Evolutionary conservation across 1,140 invertebrate genomes (phyloP), one percentile per base, ranked within the genome.

Genomic region (Sitobion miscanthi): DNA sequence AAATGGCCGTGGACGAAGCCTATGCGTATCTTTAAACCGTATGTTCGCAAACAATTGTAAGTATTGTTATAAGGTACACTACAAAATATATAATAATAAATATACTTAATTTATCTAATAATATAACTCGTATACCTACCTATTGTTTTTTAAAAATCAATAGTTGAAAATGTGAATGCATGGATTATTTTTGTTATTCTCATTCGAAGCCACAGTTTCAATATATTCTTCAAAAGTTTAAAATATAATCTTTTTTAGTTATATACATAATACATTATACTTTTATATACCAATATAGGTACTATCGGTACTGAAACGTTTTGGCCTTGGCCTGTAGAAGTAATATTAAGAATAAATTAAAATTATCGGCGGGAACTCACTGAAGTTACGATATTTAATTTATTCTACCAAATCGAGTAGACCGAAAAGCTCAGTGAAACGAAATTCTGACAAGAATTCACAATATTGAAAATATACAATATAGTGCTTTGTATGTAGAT

Each of bases 11-110:
- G 88, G 88, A 62, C 88, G 35, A 90, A 42, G 35, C 52, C 38
- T 2, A 90, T 90, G 88, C 88, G 88, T 14, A 90, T 62, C 14
- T 90, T 90, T 62, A 90, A 90, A 45, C 88, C 88, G 6, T 90
- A 90, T 21, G 88, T 90, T 90, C 88, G 88, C 52, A 90, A 62
- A 38, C 88, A 90, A 62, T 90, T 90, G 88, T 90, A 62, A 90
- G 88, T 90, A 90, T 90, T 25, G 4, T 6, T 0, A 86, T 45
- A 42, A 14, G 9, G 9, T 47, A 25, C 25, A 23, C 45, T 85
- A 45, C 6, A 23, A 45, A 11, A 83, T 23, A 83, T 25, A 86
- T 30, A 25, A 86, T 30, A 38, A 38, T 38, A 38, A 38, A 86
- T 45, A 25, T 5, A 85, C 57, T 9, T 62, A 62, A 62, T 62